Evolutionary conservation across 2,113 vertebrate species (phyloP).

Genomic region (mouse (Mus musculus)): DNA sequence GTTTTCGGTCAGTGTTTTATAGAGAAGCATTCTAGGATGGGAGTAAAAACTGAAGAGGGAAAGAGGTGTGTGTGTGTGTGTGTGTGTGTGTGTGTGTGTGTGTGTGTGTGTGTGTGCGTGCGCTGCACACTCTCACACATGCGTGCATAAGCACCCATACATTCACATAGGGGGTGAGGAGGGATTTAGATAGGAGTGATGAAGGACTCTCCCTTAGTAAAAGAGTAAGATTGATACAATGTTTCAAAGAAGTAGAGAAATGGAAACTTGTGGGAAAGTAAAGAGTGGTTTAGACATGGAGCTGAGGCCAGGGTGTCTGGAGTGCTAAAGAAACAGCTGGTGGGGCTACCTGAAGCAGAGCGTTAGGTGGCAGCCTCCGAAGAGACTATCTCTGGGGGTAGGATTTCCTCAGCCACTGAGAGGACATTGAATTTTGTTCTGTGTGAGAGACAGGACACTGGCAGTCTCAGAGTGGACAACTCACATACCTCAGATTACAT

Average conservation of each 20-base stretch:
- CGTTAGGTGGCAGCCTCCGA: accelerated
- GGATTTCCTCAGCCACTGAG: neutral
- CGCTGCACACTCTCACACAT: neutral
- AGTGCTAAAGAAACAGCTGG: neutral
- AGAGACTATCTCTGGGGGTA: accelerated
- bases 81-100: too few species aligned
- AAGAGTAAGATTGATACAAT: neutral
- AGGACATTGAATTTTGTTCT: neutral
- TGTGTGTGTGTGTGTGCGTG: too few species aligned
- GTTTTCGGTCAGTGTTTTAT: too few species aligned
- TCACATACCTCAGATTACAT: too few species aligned
- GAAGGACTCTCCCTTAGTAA: too few species aligned
- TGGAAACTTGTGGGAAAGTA: accelerated
- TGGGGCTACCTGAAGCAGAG: neutral
- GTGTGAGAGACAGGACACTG: neutral
- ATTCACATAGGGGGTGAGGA: accelerated
- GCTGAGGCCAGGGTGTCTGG: neutral
- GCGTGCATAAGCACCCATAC: too few species aligned
- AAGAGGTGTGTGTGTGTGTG: too few species aligned
- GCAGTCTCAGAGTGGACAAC: neutral
- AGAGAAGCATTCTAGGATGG: too few species aligned
- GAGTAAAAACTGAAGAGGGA: too few species aligned
- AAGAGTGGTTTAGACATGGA: neutral
- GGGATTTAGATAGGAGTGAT: neutral
- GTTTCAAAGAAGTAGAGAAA: neutral